Percentiles rank a stretch among this genome's conserved stretches.
phyloP scores from a whole-genome alignment of 2,888 invertebrate genomes.

The Thecocarcelia acutangulata region DNA sequence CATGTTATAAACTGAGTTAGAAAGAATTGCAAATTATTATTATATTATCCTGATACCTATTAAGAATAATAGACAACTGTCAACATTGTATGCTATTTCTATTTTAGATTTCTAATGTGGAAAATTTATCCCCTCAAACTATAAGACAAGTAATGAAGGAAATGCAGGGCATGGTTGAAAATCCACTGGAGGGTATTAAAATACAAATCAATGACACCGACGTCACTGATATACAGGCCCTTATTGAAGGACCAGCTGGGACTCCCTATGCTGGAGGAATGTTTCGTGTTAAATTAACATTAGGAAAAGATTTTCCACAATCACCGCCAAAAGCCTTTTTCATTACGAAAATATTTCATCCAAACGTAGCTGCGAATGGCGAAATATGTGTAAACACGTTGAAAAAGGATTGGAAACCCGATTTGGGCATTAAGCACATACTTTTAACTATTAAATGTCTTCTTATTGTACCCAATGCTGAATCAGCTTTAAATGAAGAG shows the following conservation, averaged over 20 bases:
- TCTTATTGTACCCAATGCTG: slow-evolving; percentile 97
- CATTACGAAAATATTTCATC: slow-evolving; percentile 97
- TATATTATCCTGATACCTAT: too few relatives aligned
- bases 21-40: too few relatives aligned
- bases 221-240: slow-evolving; percentile 95
- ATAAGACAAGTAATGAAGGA: slow-evolving; percentile 93
- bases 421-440: slow-evolving; percentile 97
- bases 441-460: slow-evolving; percentile 96
- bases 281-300: slow-evolving; percentile 93
- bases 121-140: slow-evolving; percentile 96
- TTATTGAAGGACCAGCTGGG: slow-evolving; percentile 96
- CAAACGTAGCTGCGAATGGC: slow-evolving; percentile 95
- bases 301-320: slow-evolving; percentile 95
- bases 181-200: slow-evolving; percentile 95
- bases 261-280: slow-evolving; percentile 95
- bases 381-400: slow-evolving; percentile 98
- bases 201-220: slow-evolving; percentile 95
- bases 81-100: neutral
- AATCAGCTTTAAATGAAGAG: slow-evolving; percentile 98
- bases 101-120: slow-evolving; percentile 91
- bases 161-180: slow-evolving; percentile 90
- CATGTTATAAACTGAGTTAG: too few relatives aligned
- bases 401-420: slow-evolving; percentile 97
- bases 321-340: slow-evolving; percentile 96
- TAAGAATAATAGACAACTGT: too few relatives aligned